A percentile compares a stretch with the other conserved stretches of the same genome.
phyloP scores from a whole-genome alignment of 1,140 invertebrate genomes.

The Drosophila kikkawai region DNA sequence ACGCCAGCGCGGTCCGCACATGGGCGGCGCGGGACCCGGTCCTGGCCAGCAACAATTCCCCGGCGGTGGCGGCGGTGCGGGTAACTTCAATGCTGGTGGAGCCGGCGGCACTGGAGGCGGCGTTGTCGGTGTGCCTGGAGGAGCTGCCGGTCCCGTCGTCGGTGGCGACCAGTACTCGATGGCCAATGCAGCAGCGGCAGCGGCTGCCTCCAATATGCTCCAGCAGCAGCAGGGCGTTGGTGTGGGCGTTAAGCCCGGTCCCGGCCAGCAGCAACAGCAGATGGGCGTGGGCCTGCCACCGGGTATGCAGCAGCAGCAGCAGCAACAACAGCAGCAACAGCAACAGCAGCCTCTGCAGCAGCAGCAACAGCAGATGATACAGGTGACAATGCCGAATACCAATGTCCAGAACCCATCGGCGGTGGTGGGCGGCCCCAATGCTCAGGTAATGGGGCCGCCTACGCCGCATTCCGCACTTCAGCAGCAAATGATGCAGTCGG shows the following conservation, averaged over 20 bases:
- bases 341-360: conserved; percentile 64
- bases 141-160: conserved; percentile 53
- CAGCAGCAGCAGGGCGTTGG: conserved; percentile 77
- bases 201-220: conserved; percentile 63
- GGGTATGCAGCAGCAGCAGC: conserved; percentile 85
- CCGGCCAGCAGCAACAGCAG: conserved; percentile 85
- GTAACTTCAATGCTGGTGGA: conserved; percentile 73
- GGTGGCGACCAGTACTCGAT: conserved; percentile 80
- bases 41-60: conserved; percentile 65
- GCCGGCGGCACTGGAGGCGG: conserved; percentile 43
- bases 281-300: conserved; percentile 74
- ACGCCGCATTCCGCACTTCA: conserved; percentile 84
- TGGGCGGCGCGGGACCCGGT: conserved; percentile 61
- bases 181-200: conserved; percentile 55
- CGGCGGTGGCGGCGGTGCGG: conserved; percentile 43
- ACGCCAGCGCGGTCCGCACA: conserved; percentile 85
- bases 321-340: conserved; percentile 64
- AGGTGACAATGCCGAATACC: conserved; percentile 63
- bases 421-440: conserved; percentile 85
- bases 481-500: conserved; percentile 89
- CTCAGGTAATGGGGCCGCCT: conserved; percentile 91
- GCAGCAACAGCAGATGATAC: conserved; percentile 82
- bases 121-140: conserved; percentile 79
- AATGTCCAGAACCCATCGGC: conserved; percentile 49
- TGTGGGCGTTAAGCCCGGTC: conserved; percentile 70